Percentiles rank a stretch among this genome's conserved stretches.
Conservation (phyloP, 2,113 vertebrate genomes). For the Mandrillus leucophaeus region DNA sequence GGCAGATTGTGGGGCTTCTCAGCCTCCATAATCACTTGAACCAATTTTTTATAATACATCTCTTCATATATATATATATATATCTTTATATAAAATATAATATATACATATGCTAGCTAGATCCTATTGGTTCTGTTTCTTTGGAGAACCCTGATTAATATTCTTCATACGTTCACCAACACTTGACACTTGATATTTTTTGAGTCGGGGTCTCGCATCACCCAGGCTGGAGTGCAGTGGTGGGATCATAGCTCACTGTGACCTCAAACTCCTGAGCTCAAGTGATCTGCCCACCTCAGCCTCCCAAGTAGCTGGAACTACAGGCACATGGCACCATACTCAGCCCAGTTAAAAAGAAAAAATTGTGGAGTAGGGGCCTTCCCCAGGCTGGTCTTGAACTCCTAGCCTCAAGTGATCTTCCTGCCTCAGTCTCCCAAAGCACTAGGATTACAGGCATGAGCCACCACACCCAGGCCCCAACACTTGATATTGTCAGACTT, state of each 20-base stretch:
- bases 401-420: background rate
- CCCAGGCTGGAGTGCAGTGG: background rate
- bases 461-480: background rate
- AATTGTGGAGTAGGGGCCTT: no score
- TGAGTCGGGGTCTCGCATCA: no score
- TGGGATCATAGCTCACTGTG: background rate
- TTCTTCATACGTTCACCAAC: background rate
- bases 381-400: background rate
- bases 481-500: background rate
- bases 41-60: background rate
- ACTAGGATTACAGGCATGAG: background rate
- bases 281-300: background rate
- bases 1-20: background rate
- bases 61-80: background rate
- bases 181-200: background rate
- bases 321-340: background rate
- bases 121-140: background rate
- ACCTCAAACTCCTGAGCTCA: background rate
- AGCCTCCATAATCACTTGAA: background rate
- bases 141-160: background rate
- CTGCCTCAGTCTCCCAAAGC: background rate
- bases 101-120: background rate
- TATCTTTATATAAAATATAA: background rate
- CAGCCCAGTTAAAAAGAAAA: no score
- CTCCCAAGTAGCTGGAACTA: background rate